Evolutionary conservation across 2,888 invertebrate species (phyloP), one percentile per base, ranked within the genome.

Genomic region (Tanytarsus gracilentus): DNA sequence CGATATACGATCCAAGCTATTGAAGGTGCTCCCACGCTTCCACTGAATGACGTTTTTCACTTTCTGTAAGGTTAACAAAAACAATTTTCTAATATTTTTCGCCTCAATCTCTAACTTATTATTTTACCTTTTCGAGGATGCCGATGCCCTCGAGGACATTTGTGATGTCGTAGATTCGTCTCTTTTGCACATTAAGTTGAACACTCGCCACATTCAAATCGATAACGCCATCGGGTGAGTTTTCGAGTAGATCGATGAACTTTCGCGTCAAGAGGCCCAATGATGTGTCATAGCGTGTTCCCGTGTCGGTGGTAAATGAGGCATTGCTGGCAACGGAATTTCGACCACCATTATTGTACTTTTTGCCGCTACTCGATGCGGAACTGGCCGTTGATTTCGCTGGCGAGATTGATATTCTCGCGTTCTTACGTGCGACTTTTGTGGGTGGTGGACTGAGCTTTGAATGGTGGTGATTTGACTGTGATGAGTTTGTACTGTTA

Each of bases 21-120:
- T 58, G 2, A 58, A 11, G 16, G 44, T 78, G 74, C 79, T 75
- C 72, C 83, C 86, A 70, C 81, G 92, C 78, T 91, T 92, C 95
- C 94, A 95, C 72, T 95, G 95, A 69, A 96, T 95, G 75, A 95
- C 95, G 74, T 96, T 96, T 79, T 96, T 96, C 62, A 94, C 94
- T 77, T 92, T 92, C 76, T 58, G 23, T 23, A 44, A 44, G 23
- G 21, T 11, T 11, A 30, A 36, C 18, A 18, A 44, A 44, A 44
- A 44, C 23, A 21, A 1, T 18, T 4, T 7, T 44, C 23, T 44
- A 6, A 14, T 14, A 9, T 44, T 44, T 40, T 23, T 23, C 2
- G 8, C 11, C 4, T 4, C 14, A 7, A 8, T 9, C 4, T 36
- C 14, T n/a, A 8, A 11, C n/a, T 36, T 36, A 36, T 36, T 36